Base-by-base conservation (phyloP, 2,888 invertebrate species). In the Itoplectis maculator region DNA sequence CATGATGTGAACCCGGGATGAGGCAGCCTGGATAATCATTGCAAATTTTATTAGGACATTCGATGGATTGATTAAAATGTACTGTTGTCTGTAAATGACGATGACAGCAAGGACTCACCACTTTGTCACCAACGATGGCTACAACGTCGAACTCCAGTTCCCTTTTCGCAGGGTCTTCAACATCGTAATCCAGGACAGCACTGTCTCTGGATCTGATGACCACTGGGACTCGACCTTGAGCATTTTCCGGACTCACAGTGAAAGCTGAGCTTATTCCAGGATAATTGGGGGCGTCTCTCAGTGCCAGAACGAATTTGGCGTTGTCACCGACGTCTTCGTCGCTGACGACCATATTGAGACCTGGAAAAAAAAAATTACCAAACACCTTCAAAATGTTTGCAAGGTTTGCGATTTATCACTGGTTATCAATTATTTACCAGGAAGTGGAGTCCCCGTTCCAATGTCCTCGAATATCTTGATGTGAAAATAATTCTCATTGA, bases 381-480 rank as follows among this genome's bases (percentile, higher is more conserved):
- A 49, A 59, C n/a, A 61, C n/a, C 61, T 18, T 11, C 35, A 20
- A 18, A 47, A 20, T 1, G 5, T 45, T 70, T 59, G 8, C 29
- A 59, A 51, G 18, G 6, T 51, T 11, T 8, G 13, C 6, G 4
- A 54, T 42, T 6, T 18, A 11, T 15, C 37, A 23, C 7, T 42
- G 0, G 11, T 23, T 23, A 23, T 23, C 23, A 11, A 54, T 9
- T 5, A 63, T 72, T 79, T 61, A 92, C 92, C 92, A 7, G 96
- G 96, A 65, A 96, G 92, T 0, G 95, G 95, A 86, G 96, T 96
- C 0, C 95, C 95, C 29, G 94, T 94, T 88, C 96, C 95, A 29
- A 96, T 95, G 86, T 97, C 96, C 93, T 97, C 97, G 0, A 96
- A 95, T 79, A 97, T 95, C 0, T 95, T 95, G 68, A 97, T 94